These are phyloP conservation scores for Marmota flaviventris DNA, from an alignment of 2,113 vertebrate species.

Conservation along the genomic window DNA sequence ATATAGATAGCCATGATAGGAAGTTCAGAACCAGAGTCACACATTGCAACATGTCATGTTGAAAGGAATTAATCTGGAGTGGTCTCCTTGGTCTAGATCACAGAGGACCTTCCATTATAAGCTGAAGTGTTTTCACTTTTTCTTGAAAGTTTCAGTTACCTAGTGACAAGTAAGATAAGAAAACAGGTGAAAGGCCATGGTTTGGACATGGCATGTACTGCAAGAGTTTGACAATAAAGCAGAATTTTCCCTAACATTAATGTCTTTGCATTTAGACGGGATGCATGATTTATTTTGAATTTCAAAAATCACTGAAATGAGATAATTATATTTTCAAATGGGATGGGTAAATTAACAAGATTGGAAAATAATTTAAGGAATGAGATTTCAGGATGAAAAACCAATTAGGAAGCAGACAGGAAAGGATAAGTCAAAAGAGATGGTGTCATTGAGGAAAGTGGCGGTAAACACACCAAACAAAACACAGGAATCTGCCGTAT, in stretches of 20 bases:
- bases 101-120: accelerated
- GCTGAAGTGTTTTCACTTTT: neutral
- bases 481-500: neutral
- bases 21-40: neutral
- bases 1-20: neutral
- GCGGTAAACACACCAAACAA: accelerated
- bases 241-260: neutral
- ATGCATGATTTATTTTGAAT: neutral
- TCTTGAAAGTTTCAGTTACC: neutral
- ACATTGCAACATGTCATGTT: no score
- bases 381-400: neutral
- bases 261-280: neutral
- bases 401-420: neutral
- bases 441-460: neutral
- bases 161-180: neutral
- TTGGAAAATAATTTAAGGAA: neutral
- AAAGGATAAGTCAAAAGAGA: accelerated
- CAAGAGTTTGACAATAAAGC: neutral
- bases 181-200: neutral
- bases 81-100: accelerated
- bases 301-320: neutral
- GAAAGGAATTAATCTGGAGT: neutral
- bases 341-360: neutral
- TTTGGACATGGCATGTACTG: neutral
- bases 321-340: neutral